A percentile compares a stretch with the other conserved stretches of the same genome.
These are phyloP conservation scores for Falcunculus frontatus DNA, from an alignment of 2,113 vertebrate species.

Conservation along the genomic window DNA sequence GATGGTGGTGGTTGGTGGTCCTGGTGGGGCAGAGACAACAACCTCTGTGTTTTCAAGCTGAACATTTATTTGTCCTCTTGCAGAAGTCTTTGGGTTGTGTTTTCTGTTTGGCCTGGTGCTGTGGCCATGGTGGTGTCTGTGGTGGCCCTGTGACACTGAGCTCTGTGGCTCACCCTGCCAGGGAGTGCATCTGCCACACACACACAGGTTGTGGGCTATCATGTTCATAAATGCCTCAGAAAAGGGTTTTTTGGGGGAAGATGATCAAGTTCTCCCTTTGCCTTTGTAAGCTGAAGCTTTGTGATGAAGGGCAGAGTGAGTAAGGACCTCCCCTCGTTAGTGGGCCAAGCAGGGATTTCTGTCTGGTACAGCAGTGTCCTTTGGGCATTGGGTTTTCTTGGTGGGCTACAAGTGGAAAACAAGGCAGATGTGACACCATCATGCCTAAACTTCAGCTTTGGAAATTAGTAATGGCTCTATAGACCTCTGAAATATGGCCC, in stretches of 20 bases:
- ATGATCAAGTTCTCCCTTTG: not conserved
- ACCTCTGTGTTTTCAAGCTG: not conserved
- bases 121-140: not conserved
- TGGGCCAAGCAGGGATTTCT: not conserved
- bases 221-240: not conserved
- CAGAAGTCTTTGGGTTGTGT: not conserved
- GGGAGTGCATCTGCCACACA: fast-evolving
- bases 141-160: not conserved
- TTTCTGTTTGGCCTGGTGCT: not conserved
- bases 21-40: not conserved
- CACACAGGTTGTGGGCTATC: fast-evolving
- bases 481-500: not conserved
- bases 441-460: not conserved
- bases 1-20: fast-evolving
- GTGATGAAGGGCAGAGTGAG: not conserved
- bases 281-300: not conserved
- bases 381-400: not conserved
- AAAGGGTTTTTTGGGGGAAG: fast-evolving
- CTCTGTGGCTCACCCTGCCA: not conserved
- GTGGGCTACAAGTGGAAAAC: not conserved
- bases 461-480: not conserved
- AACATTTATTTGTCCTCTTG: fast-evolving
- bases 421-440: not conserved
- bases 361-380: fast-evolving
- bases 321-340: fast-evolving